These are phyloP conservation scores for Argya squamiceps DNA, from an alignment of 2,797 vertebrate species.

Conservation along the genomic window DNA sequence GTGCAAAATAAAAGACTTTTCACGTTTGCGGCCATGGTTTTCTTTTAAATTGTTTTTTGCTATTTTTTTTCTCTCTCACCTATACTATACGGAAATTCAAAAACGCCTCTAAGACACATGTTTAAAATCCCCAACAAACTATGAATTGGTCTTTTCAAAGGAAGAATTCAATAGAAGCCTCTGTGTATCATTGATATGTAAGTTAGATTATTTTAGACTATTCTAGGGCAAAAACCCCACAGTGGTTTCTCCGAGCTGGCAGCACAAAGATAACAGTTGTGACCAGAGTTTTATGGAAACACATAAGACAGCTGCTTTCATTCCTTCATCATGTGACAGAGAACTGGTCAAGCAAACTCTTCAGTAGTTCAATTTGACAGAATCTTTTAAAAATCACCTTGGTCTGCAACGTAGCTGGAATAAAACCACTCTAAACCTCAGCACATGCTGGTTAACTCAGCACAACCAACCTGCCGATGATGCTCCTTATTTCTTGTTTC, in stretches of 20 bases:
- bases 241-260: background rate
- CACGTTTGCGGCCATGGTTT: accelerated
- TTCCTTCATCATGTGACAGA: background rate
- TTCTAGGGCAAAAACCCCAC: background rate
- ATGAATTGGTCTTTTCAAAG: background rate
- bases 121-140: background rate
- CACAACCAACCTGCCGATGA: accelerated
- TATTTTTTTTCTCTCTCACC: background rate
- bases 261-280: background rate
- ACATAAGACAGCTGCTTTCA: background rate
- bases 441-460: accelerated
- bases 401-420: background rate
- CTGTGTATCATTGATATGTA: background rate
- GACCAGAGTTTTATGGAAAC: background rate
- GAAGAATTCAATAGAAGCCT: background rate
- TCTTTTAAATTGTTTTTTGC: background rate
- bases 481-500: background rate
- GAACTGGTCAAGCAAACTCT: background rate
- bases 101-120: background rate
- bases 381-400: background rate
- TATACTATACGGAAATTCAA: background rate
- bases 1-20: background rate
- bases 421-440: background rate
- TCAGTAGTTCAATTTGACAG: background rate
- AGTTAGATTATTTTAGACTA: background rate